Base-by-base conservation (phyloP, 92 coral and sea anemone species). In the Zoanthus sociatus region DNA sequence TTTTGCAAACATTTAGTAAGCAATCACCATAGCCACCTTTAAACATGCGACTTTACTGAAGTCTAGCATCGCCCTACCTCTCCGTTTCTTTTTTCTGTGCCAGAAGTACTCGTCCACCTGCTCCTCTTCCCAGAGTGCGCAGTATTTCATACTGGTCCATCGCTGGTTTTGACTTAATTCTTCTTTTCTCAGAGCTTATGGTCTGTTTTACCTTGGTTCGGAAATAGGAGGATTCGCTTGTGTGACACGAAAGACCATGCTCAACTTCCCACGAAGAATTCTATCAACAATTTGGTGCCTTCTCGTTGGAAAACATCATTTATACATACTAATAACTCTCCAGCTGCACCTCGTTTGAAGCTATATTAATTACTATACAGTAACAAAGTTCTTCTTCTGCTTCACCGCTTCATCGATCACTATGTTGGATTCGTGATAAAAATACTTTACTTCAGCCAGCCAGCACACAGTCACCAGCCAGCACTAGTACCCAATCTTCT, bases 141-240 rank as follows among this genome's bases (percentile, higher is more conserved):
- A 95, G 55, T 46, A 95, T 91, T 56, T 95, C 96, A 74, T 91
- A 97, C 26, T 84, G 88, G 42, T 97, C 99, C 98, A 97, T 97
- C 6, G 17, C 8, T 20, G 26, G 8, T 63, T 16, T 5, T 6
- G 31, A 33, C 11, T 2, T 69, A 6, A 11, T n/a, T 75, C 9
- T 26, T 20, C 7, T 76, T 13, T 51, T 76, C 50, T 14, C 63
- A 1, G 26, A 63, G 20, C 69, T 7, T 18, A 10, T 63, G 17
- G 20, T 63, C 30, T 63, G 9, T 63, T 63, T 26, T 33, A 66
- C 16, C 82, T 51, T n/a, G 6, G 5, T 17, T 5, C 69, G 9
- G 30, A 9, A 17, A 18, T 50, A 1, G 55, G 12, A 50, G 55
- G 12, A 6, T 63, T 63, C 20, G 26, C 69, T 63, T 63, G 3